Evolutionary conservation across 2,113 vertebrate genomes (phyloP).

Genomic region (Fukomys damarensis): DNA sequence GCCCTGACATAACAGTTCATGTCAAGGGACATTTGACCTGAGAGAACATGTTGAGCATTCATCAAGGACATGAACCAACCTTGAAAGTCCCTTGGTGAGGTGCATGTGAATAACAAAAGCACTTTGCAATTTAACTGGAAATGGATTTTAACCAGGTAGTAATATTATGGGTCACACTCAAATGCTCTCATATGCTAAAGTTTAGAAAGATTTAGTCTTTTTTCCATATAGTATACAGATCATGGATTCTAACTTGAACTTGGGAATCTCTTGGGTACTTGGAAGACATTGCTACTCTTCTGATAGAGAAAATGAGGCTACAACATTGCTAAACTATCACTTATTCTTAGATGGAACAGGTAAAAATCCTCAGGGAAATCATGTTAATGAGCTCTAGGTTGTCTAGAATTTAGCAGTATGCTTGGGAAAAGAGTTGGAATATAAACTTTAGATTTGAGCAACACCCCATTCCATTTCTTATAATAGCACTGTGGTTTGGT

Average conservation of each 20-base stretch:
- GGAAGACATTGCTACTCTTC: constrained; percentile 51
- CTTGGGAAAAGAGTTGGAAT: constrained; percentile 52
- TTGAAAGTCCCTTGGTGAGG: not conserved
- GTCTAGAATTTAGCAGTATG: constrained; percentile 66
- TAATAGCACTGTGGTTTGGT: constrained; percentile 61
- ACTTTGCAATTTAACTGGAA: constrained; percentile 73
- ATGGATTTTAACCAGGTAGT: constrained; percentile 59
- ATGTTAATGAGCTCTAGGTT: constrained; percentile 65
- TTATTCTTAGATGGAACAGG: constrained; percentile 65
- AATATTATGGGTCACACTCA: constrained; percentile 63
- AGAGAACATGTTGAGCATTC: not conserved
- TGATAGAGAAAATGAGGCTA: constrained; percentile 71
- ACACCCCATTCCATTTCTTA: constrained; percentile 29
- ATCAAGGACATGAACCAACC: constrained; percentile 45
- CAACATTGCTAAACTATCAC: constrained; percentile 61
- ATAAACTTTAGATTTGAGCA: constrained; percentile 69
- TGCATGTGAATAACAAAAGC: constrained; percentile 4
- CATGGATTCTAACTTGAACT: constrained; percentile 57
- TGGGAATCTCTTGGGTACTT: not conserved
- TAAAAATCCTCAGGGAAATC: constrained; percentile 75
- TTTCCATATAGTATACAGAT: constrained; percentile 62
- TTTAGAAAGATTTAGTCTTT: constrained; percentile 70
- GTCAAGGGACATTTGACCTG: constrained; percentile 52
- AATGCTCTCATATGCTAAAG: constrained; percentile 23
- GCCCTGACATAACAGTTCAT: constrained; percentile 3